Conservation (phyloP, 2,113 vertebrate species). For the Chrysemys picta region DNA sequence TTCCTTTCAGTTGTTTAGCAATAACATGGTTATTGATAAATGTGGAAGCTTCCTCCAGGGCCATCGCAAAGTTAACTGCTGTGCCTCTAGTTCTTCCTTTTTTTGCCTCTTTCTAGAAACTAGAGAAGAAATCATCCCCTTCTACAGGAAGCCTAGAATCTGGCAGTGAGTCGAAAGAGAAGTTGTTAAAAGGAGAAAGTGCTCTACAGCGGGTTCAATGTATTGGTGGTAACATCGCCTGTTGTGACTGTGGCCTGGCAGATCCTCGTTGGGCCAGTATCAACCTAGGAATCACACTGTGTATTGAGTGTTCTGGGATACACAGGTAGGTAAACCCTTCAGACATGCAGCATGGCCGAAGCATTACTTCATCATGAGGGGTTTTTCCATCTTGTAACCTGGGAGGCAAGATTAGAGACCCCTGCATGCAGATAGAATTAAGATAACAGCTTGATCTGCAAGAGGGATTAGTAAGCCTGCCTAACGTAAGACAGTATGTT, state of each 20-base stretch:
- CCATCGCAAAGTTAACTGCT: background rate
- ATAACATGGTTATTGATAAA: background rate
- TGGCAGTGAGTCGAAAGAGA: constrained; percentile 90
- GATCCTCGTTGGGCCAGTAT: constrained; percentile 98
- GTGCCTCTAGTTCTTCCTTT: background rate
- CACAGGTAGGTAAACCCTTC: constrained; percentile 85
- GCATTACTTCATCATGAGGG: background rate
- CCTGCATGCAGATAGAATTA: background rate
- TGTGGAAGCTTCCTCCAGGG: background rate
- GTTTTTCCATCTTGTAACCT: background rate
- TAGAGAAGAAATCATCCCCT: constrained; percentile 91
- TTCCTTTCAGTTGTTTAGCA: background rate
- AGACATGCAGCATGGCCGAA: background rate
- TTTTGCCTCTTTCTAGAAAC: constrained; percentile 79
- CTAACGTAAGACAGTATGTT: background rate
- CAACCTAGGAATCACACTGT: constrained; percentile 96
- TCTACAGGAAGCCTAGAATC: constrained; percentile 91
- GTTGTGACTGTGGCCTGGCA: constrained; percentile 93
- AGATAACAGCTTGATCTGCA: background rate
- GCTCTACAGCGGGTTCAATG: constrained; percentile 91
- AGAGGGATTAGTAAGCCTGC: background rate
- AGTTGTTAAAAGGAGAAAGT: constrained; percentile 90
- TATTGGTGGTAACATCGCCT: constrained; percentile 89
- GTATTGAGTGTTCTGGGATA: constrained; percentile 97
- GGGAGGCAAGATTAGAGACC: background rate